Base-by-base conservation (phyloP, 2,797 vertebrate genomes). In the Salmo trutta region DNA sequence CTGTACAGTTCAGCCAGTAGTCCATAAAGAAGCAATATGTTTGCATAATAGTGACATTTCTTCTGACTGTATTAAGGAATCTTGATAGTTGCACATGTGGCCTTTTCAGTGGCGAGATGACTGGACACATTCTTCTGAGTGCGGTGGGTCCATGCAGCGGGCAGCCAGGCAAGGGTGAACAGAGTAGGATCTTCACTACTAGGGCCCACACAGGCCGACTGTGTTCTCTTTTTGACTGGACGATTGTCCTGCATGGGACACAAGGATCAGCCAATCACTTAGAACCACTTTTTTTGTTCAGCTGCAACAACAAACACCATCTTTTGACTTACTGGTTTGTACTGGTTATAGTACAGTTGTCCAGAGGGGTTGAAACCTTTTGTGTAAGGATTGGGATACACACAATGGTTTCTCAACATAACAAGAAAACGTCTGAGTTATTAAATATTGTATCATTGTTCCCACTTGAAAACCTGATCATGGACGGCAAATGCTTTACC, bases 81-180 rank as follows among this genome's bases (percentile, higher is more conserved):
- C 69, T 71, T 70, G 64, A 75, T 21, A 75, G 65, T 71, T 53
- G 76, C 84, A 83, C 78, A 79, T 71, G 76, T 66, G 36, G 77
- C 75, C 72, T 77, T 68, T 84, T 87, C 81, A 84, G 75, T 84
- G 53, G 7, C 5, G 64, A 74, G 80, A 78, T 71, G 86, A 75
- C 67, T 80, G 83, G 82, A 77, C 75, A 77, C 62, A 87, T 75
- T 53, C 84, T 86, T 82, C 75, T 51, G 52, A 71, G 33, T 72
- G 76, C 41, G 41, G 41, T 41, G 54, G 76, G 67, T 54, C 71
- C 85, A 85, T 86, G 81, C 77, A 77, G 67, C 79, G 71, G 24
- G n/a, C 21, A 24, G 59, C 10, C 3, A 24, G 59, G 59, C 21
- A n/a, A 8, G n/a, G n/a, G 19, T 59, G 56, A 24, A 64, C 21